phyloP scores from a whole-genome alignment of 2,113 vertebrate genomes.

The Peucedramus taeniatus region DNA sequence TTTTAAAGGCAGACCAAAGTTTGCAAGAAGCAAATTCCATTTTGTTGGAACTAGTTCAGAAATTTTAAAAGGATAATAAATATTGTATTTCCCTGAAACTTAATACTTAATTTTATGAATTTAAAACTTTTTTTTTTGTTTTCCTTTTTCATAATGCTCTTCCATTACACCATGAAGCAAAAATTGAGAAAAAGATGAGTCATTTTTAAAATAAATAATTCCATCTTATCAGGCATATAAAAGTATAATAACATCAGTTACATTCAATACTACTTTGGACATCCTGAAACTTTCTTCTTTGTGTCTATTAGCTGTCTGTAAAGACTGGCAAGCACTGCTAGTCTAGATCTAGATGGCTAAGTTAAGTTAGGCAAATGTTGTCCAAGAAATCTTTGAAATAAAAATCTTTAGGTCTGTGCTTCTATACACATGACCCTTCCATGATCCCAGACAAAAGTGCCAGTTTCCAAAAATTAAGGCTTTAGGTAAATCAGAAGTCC shows the following conservation, averaged over 20 bases:
- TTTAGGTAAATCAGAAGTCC: neutral
- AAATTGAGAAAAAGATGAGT: neutral
- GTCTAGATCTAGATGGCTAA: neutral
- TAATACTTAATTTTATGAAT: neutral
- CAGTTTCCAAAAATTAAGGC: neutral
- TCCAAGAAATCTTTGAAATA: neutral
- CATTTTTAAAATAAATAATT: neutral
- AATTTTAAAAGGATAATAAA: accelerated
- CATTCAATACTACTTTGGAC: neutral
- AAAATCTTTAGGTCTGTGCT: neutral
- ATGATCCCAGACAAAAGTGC: neutral
- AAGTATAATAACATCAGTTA: neutral
- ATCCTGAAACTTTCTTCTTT: neutral
- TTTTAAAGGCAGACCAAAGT: neutral
- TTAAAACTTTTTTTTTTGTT: neutral
- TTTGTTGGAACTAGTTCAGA: neutral
- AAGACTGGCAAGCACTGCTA: neutral
- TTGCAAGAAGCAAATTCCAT: neutral
- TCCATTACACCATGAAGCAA: neutral
- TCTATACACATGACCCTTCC: neutral
- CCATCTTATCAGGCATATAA: neutral
- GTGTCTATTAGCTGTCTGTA: neutral
- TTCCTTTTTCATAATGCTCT: neutral
- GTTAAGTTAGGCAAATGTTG: neutral
- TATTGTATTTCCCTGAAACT: neutral